A percentile compares a stretch with the other conserved stretches of the same genome.
These are phyloP conservation scores for Elanus axillaris DNA, from an alignment of 2,113 vertebrate genomes.

Conservation along the genomic window DNA sequence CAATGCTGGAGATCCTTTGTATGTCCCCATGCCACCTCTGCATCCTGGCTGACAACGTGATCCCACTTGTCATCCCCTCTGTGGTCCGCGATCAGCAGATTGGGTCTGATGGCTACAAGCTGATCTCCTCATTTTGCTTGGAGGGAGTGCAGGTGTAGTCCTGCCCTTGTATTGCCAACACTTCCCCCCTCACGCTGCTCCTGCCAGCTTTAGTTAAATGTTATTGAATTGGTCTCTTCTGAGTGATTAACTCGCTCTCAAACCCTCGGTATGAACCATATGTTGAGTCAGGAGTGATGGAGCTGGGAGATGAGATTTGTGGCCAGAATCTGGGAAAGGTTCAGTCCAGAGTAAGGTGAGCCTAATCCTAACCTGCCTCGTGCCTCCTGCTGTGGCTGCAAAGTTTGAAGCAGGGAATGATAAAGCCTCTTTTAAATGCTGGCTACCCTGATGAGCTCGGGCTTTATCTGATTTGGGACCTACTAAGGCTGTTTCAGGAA, in stretches of 20 bases:
- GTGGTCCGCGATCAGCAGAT: neutral
- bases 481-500: neutral
- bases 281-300: neutral
- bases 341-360: neutral
- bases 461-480: neutral
- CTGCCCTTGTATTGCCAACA: neutral
- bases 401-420: neutral
- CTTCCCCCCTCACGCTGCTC: neutral
- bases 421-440: neutral
- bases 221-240: neutral
- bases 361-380: neutral
- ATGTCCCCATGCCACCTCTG: neutral
- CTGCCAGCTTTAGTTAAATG: neutral
- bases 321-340: neutral
- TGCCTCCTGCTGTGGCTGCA: neutral
- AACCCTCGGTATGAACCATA: neutral
- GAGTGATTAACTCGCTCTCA: neutral
- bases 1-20: neutral
- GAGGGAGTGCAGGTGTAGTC: neutral
- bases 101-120: neutral
- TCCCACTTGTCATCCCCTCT: neutral
- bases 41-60: neutral
- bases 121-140: neutral
- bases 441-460: neutral
- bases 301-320: neutral